Percentiles rank a stretch among this genome's conserved stretches.
Evolutionary conservation across 2,797 vertebrate genomes (phyloP).

Genomic region (Coregonus sp.): DNA sequence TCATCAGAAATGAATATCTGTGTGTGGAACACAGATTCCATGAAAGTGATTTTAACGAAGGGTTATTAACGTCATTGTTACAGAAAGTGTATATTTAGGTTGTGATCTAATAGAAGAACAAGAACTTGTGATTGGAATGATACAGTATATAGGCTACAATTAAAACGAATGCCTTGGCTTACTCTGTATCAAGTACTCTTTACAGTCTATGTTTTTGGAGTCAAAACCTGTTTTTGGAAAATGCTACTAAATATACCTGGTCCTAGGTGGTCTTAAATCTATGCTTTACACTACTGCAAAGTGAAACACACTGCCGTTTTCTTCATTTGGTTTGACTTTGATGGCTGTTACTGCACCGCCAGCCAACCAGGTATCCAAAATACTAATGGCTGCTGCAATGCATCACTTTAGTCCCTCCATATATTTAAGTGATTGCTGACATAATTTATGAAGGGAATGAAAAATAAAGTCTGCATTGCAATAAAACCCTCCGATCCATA

Average conservation of each 20-base stretch:
- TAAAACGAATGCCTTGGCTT: neutral
- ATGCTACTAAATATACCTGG: neutral
- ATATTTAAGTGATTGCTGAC: constrained; percentile 69
- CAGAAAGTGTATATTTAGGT: neutral
- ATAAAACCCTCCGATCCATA: constrained; percentile 54
- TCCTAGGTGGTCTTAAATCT: neutral
- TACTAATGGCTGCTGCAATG: constrained; percentile 44
- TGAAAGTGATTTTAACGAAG: neutral
- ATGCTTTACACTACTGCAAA: neutral
- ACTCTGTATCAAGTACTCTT: neutral
- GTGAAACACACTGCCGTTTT: neutral
- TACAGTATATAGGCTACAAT: neutral
- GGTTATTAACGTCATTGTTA: neutral
- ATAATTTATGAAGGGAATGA: constrained; percentile 70
- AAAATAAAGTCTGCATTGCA: constrained; percentile 65
- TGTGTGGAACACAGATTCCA: neutral
- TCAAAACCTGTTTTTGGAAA: neutral
- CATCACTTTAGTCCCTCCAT: constrained; percentile 45
- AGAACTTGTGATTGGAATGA: neutral
- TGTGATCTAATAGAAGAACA: neutral
- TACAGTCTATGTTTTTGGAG: neutral
- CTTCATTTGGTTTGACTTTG: neutral
- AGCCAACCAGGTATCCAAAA: neutral
- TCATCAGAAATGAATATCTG: neutral
- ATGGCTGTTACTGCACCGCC: neutral